Base-by-base conservation (phyloP, 2,888 invertebrate genomes). In the Mayetiola destructor region DNA sequence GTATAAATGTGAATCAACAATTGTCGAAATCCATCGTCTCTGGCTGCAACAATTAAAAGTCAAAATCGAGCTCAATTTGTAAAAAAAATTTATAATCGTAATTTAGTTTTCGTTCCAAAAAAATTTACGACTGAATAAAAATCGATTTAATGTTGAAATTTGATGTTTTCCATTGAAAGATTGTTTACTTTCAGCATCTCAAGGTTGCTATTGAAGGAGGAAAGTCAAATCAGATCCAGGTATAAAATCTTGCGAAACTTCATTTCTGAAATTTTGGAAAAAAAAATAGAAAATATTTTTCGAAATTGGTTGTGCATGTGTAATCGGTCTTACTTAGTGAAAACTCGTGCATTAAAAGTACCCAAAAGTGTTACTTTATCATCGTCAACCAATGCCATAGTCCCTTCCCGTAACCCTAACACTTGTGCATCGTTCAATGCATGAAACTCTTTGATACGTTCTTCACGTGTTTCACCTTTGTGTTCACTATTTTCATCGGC, bases 401-500 rank as follows among this genome's bases (percentile, higher is more conserved):
- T 77, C 1, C 88, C 88, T 73, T 88, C 88, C 62, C 81, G 76
- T 55, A 88, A 71, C 0, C 84, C 88, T 56, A 88, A 67, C 12
- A 88, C 87, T 2, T 76, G 76, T 9, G 76, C 73, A 61, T 75
- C 70, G 35, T 78, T 71, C 67, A 81, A 75, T 62, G 80, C 76
- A 61, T 82, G 74, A 68, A 80, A 88, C 68, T 88, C 82, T 32
- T 65, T 62, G 59, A 88, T 82, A 63, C 88, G 76, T 65, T 84
- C 78, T 65, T 86, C 85, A 63, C 88, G 76, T 2, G 88, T 86
- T 71, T 88, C 88, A 14, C 88, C 88, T 73, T 81, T 84, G 67
- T 88, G 88, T 39, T 70, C 81, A 63, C 70, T 76, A 21, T 62
- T 60, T 10, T 75, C 71, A 62, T 80, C 75, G 27, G 77, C 69